These are phyloP conservation scores for Tychaedon coryphoeus DNA, from an alignment of 2,113 vertebrate genomes.

Conservation along the genomic window DNA sequence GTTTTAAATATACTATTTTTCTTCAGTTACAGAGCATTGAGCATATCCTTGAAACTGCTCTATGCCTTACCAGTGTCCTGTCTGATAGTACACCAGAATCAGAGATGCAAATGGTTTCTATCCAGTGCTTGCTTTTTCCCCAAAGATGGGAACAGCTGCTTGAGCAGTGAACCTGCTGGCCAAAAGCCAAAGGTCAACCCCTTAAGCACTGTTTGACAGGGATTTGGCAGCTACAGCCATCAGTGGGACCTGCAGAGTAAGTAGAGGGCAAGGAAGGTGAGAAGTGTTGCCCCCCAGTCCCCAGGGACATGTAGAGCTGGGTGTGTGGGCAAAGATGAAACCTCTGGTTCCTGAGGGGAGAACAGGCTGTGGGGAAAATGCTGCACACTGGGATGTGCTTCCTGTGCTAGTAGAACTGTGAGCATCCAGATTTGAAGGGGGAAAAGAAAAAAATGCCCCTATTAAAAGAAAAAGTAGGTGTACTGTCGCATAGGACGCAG, in stretches of 20 bases:
- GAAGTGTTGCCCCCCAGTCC: fast-evolving
- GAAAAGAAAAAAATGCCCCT: background rate
- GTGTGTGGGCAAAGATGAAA: background rate
- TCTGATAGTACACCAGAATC: background rate
- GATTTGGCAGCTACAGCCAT: background rate
- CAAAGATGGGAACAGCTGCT: background rate
- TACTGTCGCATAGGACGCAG: background rate
- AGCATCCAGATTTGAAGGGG: background rate
- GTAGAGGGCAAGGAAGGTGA: background rate
- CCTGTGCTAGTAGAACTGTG: background rate
- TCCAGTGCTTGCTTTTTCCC: background rate
- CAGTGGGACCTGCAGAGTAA: background rate
- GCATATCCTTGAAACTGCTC: background rate
- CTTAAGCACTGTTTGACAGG: background rate
- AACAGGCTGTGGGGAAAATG: fast-evolving
- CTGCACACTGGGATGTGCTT: background rate
- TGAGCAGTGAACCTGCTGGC: background rate
- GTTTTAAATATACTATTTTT: background rate
- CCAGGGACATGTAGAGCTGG: fast-evolving
- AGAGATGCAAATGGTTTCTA: background rate
- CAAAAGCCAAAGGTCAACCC: background rate
- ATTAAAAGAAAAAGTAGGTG: background rate
- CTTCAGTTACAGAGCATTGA: background rate
- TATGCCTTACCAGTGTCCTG: background rate
- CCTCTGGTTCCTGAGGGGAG: background rate